Base-by-base conservation (phyloP, 2,888 invertebrate genomes). In the Malthinus seriepunctatus region DNA sequence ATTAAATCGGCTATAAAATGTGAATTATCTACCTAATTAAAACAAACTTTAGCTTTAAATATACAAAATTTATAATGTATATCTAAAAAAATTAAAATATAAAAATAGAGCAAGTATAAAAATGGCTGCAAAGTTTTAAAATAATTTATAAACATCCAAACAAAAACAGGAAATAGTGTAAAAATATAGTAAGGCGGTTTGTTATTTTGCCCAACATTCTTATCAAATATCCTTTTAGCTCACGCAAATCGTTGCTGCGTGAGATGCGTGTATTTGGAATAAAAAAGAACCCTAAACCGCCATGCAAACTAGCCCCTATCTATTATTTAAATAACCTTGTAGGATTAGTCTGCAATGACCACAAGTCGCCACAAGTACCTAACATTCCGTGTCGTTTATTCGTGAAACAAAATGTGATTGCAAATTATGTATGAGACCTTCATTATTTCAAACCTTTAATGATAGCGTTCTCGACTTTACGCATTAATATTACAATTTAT, bases 161-260 rank as follows among this genome's bases (percentile, higher is more conserved):
- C n/a, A n/a, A n/a, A n/a, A n/a, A n/a, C n/a, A n/a, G n/a, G n/a
- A n/a, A n/a, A n/a, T n/a, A n/a, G n/a, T n/a, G n/a, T n/a, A n/a
- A n/a, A n/a, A n/a, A n/a, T n/a, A n/a, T n/a, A n/a, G n/a, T n/a
- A n/a, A n/a, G n/a, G n/a, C n/a, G n/a, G n/a, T n/a, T n/a, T n/a
- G 60, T 63, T 63, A 66, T 66, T 65, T 64, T 65, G 63, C 65
- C 60, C 23, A 66, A 55, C 60, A 56, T 46, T 46, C 58, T 65
- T 66, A 64, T 64, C 64, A 61, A 58, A 62, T 62, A 59, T 62
- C 58, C 51, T 62, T 63, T 23, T 66, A 64, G 51, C 66, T 56
- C 66, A 66, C 66, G 66, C 66, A 66, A 66, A 66, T 65, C 63
- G 62, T 38, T 59, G 58, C 65, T 63, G 65, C 65, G 65, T 65